Base-by-base conservation (phyloP, 2,888 invertebrate genomes). In the Gisinianus flammeolus region DNA sequence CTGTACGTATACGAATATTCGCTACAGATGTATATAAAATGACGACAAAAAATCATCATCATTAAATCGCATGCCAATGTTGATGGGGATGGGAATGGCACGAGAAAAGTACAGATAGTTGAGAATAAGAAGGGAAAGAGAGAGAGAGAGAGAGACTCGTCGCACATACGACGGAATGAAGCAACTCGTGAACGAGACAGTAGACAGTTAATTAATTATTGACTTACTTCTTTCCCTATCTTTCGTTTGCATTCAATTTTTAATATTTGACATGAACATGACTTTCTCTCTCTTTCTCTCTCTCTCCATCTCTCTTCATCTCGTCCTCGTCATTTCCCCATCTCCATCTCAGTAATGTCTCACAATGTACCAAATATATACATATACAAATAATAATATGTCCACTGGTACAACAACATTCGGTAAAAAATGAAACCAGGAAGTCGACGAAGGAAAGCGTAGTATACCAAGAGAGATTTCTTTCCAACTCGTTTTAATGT, bases 121-220 rank as follows among this genome's bases (percentile, higher is more conserved):
- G 44, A 16, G 19, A 35, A 35, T 12, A 35, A 24, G 24, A 24
- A 22, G 62, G 8, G 62, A 24, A 24, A 6, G 62, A 62, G 22
- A 12, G 26, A 62, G 62, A 24, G 26, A 26, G 26, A 62, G 28
- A 26, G 26, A 10, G 10, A 28, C 26, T 19, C 19, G 26, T 16
- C 44, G 67, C 52, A 44, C 16, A 44, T 44, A 6, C 67, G 22
- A 22, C 33, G 35, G 31, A 31, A 66, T 31, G 28, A 28, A 26
- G 31, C 26, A 67, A 33, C 67, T 35, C 30, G 35, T 31, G 67
- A 67, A 67, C 67, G 67, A 67, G 67, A 30, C 33, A 70, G 62
- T 76, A 67, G 67, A 30, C 33, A 70, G 62, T 76, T 76, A 76
- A 76, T 76, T 76, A 75, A 75, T 75, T 76, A 76, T 76, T 76